Evolutionary conservation across 2,797 vertebrate species (phyloP).

Genomic region (Odontamblyopus lacepedii): DNA sequence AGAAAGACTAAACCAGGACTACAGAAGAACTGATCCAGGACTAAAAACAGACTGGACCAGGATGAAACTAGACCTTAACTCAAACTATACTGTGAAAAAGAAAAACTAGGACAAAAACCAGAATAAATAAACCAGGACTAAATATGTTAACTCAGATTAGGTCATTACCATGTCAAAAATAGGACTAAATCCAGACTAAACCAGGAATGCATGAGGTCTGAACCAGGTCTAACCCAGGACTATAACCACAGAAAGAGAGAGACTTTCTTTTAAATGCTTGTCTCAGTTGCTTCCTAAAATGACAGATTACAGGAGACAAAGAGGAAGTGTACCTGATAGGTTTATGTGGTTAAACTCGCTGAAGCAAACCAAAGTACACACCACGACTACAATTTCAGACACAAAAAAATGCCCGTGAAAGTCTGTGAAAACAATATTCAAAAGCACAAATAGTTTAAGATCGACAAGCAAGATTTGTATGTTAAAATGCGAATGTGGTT

Average conservation of each 20-base stretch:
- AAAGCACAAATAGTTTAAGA: no score
- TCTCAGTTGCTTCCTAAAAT: slow-evolving; percentile 20
- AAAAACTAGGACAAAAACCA: no score
- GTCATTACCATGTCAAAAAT: not conserved
- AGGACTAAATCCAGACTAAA: no score
- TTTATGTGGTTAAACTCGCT: slow-evolving; percentile 45
- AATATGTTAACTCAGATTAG: no score
- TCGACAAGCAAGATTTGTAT: no score
- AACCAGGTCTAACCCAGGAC: not conserved
- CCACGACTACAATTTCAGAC: not conserved
- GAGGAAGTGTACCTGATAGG: slow-evolving; percentile 47
- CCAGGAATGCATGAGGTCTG: not conserved
- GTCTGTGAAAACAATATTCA: no score
- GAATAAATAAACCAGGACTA: no score
- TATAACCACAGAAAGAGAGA: not conserved
- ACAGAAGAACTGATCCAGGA: not conserved
- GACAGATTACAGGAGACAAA: slow-evolving; percentile 36
- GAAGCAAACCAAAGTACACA: slow-evolving; percentile 10
- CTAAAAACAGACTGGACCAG: not conserved
- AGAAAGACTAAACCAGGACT: not conserved
- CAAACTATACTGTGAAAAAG: no score
- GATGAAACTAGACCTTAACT: no score
- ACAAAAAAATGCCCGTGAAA: no score
- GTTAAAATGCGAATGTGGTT: no score
- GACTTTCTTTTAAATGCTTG: not conserved